Conservation (phyloP, 2,113 vertebrate species). For the Toxostoma redivivum region DNA sequence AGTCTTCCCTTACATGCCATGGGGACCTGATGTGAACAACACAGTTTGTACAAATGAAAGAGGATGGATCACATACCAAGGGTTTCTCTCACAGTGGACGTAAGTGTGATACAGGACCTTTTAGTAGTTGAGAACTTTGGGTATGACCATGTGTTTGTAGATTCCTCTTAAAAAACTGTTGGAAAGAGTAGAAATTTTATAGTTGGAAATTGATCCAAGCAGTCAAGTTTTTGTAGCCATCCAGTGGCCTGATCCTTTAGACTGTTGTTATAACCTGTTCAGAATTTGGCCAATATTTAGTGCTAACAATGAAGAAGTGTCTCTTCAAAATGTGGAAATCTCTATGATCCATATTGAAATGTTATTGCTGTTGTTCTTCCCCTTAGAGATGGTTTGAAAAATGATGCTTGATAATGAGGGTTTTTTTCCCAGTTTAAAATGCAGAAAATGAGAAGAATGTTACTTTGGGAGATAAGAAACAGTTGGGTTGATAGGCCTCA, state of each 20-base stretch:
- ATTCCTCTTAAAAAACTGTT: not conserved
- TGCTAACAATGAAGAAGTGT: not conserved
- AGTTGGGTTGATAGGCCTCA: not conserved
- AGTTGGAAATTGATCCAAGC: not conserved
- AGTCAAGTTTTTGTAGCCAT: not conserved
- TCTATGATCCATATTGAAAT: not conserved
- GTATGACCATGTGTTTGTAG: not conserved
- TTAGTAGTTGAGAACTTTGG: not conserved
- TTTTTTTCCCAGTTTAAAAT: not conserved
- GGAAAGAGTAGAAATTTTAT: not conserved
- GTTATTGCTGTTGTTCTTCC: not conserved
- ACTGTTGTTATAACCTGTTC: not conserved
- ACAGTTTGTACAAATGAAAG: constrained; percentile 94
- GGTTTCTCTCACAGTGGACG: constrained; percentile 99
- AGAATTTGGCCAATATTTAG: not conserved
- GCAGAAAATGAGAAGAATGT: not conserved
- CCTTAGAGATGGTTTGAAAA: not conserved
- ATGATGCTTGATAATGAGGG: not conserved
- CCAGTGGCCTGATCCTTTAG: not conserved
- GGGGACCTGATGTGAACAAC: constrained; percentile 97
- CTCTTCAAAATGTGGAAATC: not conserved
- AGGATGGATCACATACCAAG: constrained; percentile 98
- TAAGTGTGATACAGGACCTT: constrained; percentile 70
- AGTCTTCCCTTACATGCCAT: constrained; percentile 98
- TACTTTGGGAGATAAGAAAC: not conserved